Evolutionary conservation across 2,797 vertebrate genomes (phyloP), one percentile per base, ranked within the genome.

Genomic region (Melanotaenia parkinsoni): DNA sequence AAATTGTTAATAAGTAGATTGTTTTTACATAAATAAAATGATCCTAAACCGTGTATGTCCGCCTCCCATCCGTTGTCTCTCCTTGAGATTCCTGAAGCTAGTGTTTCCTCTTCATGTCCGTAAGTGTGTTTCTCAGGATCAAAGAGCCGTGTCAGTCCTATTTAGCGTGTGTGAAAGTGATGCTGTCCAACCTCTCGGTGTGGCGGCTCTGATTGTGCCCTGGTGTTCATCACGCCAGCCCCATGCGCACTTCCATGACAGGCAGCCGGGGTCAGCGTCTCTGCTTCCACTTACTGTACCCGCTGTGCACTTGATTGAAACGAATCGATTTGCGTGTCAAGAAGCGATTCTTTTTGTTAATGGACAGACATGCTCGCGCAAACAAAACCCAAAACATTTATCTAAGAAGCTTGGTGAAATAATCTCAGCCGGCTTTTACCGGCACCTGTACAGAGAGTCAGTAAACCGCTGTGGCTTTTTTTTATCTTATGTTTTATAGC

Each of bases 221-320:
- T 93, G 92, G 80, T 84, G 76, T 85, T 83, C 72, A 58, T 91
- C 89, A 89, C 16, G 0, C 54, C 35, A 59, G 56, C 65, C 72
- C 26, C 58, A 57, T 67, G 54, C 71, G 63, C 71, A 40, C 66
- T n/a, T 63, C 20, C 8, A 5, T 86, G 83, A 88, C 87, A 89
- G 71, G 68, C 76, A 60, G 33, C 61, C 20, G 3, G 63, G 76
- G 63, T 82, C 57, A 61, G 1, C 53, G 30, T 63, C 69, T 86
- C 76, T 85, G 80, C 75, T 84, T 88, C 67, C 74, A 86, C 76
- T 88, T 76, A 74, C 60, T 72, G 33, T 80, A 76, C 51, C 24
- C n/a, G 0, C 20, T 61, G 67, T 51, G 63, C n/a, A 2, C 61
- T 64, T 45, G 20, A 76, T 81, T 82, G 56, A 62, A 73, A 80